These are phyloP conservation scores for Phytoseiulus persimilis DNA, from an alignment of 2,888 invertebrate species.

Conservation along the genomic window DNA sequence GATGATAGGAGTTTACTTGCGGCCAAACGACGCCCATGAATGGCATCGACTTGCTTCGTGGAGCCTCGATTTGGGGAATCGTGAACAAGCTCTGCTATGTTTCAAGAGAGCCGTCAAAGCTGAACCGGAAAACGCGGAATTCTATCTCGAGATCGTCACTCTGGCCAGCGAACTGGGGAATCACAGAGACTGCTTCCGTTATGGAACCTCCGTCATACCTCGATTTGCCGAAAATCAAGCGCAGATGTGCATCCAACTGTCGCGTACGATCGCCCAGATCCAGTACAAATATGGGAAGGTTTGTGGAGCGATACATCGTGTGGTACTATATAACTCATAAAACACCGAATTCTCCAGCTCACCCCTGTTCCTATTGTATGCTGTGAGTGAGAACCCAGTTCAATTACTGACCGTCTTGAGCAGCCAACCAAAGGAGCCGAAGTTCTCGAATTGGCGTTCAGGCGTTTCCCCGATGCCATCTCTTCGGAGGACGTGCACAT, in stretches of 20 bases:
- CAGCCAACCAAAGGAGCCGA: constrained; percentile 33
- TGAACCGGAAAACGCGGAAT: constrained; percentile 28
- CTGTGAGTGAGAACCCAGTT: no score
- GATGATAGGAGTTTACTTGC: constrained; percentile 23
- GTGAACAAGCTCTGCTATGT: constrained; percentile 23
- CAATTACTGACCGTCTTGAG: no score
- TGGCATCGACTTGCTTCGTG: constrained; percentile 18
- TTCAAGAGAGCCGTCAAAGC: constrained; percentile 21
- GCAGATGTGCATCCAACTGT: constrained; percentile 30
- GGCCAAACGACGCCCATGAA: constrained; percentile 21
- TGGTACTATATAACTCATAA: no score
- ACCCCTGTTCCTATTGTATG: no score
- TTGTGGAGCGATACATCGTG: not conserved
- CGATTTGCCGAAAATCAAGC: constrained; percentile 26
- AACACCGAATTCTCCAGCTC: no score
- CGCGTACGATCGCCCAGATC: constrained; percentile 17
- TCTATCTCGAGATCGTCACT: constrained; percentile 20
- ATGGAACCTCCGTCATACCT: constrained; percentile 24
- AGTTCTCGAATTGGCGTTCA: constrained; percentile 32
- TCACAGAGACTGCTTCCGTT: constrained; percentile 28
- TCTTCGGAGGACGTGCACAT: constrained; percentile 32
- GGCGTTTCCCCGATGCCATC: constrained; percentile 17
- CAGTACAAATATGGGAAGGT: constrained; percentile 39
- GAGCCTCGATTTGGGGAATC: constrained; percentile 8
- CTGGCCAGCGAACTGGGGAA: constrained; percentile 27